Evolutionary conservation across 2,888 invertebrate genomes (phyloP), one percentile per base, ranked within the genome.

Genomic region (Drosophila barbarae): DNA sequence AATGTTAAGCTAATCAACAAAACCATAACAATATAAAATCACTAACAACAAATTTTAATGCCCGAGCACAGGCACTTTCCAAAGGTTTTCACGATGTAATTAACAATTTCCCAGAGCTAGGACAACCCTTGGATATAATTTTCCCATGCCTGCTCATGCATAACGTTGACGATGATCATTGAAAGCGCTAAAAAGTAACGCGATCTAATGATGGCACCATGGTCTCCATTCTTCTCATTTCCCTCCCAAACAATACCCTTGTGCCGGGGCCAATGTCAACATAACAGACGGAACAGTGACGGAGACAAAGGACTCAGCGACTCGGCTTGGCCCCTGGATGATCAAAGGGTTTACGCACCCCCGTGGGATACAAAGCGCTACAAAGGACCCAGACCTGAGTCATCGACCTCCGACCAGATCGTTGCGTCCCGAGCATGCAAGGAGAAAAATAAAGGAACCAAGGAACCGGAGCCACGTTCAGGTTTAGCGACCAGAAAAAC

Each of bases 71-170:
- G 1, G 13, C 12, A 46, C 30, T 46, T 46, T 46, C 5, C 12
- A 46, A 15, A 46, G 30, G 30, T 8, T 46, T 46, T 46, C 30
- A 8, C 30, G 41, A 64, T 35, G 64, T 26, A 60, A 61, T 60
- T 53, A 49, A 53, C 32, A 36, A 49, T 36, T 28, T 38, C 52
- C 42, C 50, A 32, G 38, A 18, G 9, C 13, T 9, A 35, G 18
- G 13, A 41, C 32, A 49, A 15, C 18, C 67, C 68, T 58, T 21
- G 50, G 47, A 44, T 15, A 47, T n/a, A 53, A 71, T 69, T 69
- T 79, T 79, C 79, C 72, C 79, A 84, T 67, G 84, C 82, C 63
- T 81, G 79, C 61, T 46, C 59, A 71, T 44, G 79, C 82, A 81
- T 79, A 82, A 71, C 56, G 23, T 23, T 4, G 12, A 38, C 49